Percentiles rank a stretch among this genome's conserved stretches.
Evolutionary conservation across 2,113 vertebrate species (phyloP).

Genomic region (Ia io): DNA sequence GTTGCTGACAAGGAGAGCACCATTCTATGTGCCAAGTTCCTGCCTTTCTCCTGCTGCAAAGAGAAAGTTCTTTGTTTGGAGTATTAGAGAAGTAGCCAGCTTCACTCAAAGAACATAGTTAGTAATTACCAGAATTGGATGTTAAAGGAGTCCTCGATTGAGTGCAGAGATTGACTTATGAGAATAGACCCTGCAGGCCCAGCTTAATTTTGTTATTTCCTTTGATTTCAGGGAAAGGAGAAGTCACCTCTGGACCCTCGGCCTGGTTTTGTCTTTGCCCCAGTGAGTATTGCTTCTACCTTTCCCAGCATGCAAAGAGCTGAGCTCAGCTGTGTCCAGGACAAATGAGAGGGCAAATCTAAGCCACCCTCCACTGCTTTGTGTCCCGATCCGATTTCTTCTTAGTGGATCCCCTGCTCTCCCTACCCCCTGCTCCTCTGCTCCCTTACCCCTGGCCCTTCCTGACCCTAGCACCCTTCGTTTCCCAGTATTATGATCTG

Average conservation of each 20-base stretch:
- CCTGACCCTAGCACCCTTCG: too few species aligned
- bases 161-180: not conserved
- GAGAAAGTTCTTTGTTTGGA: constrained; percentile 44
- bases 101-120: constrained; percentile 24
- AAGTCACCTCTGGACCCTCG: constrained; percentile 79
- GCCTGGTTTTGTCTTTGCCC: constrained; percentile 87
- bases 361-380: not conserved
- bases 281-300: constrained; percentile 78
- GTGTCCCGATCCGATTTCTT: not conserved
- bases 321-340: not conserved
- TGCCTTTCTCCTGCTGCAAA: constrained; percentile 27
- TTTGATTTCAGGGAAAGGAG: constrained; percentile 82
- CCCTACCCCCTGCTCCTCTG: not conserved
- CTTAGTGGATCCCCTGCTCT: not conserved
- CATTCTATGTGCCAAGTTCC: not conserved
- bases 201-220: not conserved
- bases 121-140: not conserved
- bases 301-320: not conserved
- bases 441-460: not conserved
- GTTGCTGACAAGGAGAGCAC: constrained; percentile 37
- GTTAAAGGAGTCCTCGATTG: not conserved
- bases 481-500: not conserved
- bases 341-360: not conserved
- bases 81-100: constrained; percentile 6
- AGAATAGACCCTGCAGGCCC: not conserved